These are phyloP conservation scores for Cyclophora albipunctata DNA, from an alignment of 2,888 invertebrate genomes.

Conservation along the genomic window DNA sequence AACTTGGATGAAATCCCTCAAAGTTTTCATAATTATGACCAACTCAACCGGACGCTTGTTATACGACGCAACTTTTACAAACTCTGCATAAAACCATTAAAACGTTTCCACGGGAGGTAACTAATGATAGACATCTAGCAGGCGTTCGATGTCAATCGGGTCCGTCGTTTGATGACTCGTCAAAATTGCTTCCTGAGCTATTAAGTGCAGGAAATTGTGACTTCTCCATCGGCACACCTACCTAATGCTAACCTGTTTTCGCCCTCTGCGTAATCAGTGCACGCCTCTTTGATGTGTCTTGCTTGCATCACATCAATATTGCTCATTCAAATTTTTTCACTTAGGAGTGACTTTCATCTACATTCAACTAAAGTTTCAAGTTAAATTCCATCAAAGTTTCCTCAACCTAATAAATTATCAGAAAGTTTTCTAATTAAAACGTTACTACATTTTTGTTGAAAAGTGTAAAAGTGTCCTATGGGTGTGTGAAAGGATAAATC, in stretches of 20 bases:
- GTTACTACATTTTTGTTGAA: constrained; percentile 27
- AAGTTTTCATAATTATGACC: constrained; percentile 18
- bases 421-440: constrained; percentile 2
- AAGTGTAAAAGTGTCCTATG: constrained; percentile 39
- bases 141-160: constrained; percentile 54
- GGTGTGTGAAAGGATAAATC: constrained; percentile 52
- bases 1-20: constrained; percentile 35
- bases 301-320: background rate
- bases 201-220: constrained; percentile 76
- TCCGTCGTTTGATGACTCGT: constrained; percentile 71
- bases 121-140: constrained; percentile 51
- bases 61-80: constrained; percentile 13
- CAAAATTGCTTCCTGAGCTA: constrained; percentile 72
- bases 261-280: constrained; percentile 1
- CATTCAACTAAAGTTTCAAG: too few relatives aligned
- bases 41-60: constrained; percentile 2
- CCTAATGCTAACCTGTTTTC: constrained; percentile 49
- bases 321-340: too few relatives aligned
- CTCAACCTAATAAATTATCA: too few relatives aligned
- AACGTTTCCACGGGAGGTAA: constrained; percentile 34
- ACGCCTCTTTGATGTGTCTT: constrained; percentile 1
- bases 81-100: constrained; percentile 21
- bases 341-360: too few relatives aligned
- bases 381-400: too few relatives aligned
- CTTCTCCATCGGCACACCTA: constrained; percentile 66